Evolutionary conservation across 2,888 invertebrate genomes (phyloP).

Genomic region (Nebria salina): DNA sequence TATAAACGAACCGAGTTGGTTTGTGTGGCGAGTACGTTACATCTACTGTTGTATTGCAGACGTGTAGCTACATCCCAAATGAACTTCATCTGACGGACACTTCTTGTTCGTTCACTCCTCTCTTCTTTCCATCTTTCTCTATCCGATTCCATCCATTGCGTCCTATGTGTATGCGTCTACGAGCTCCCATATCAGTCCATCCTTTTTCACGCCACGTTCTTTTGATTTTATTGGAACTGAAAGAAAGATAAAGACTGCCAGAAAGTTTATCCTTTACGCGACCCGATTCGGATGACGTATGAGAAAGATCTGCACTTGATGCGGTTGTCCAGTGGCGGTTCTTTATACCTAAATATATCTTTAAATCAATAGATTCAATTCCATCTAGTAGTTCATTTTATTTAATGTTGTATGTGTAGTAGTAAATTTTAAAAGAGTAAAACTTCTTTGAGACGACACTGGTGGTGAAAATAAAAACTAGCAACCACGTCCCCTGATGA

Average conservation of each 20-base stretch:
- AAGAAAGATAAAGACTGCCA: constrained; percentile 45
- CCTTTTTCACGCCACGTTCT: constrained; percentile 22
- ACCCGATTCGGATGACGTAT: constrained; percentile 44
- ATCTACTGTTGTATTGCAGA: constrained; percentile 16
- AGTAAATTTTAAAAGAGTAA: background rate
- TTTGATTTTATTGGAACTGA: constrained; percentile 46
- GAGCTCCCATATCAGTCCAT: background rate
- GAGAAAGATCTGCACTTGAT: constrained; percentile 45
- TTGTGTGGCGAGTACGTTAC: background rate
- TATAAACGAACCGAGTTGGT: background rate
- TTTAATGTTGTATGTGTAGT: no score
- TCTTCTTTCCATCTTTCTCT: background rate
- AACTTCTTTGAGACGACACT: background rate
- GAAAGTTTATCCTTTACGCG: constrained; percentile 44
- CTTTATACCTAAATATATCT: constrained; percentile 3
- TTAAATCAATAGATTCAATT: background rate
- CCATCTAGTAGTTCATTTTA: no score
- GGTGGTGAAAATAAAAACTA: background rate
- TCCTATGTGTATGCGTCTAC: no score
- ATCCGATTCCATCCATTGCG: constrained; percentile 27
- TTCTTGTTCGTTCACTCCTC: constrained; percentile 23
- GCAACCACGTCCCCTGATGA: constrained; percentile 34
- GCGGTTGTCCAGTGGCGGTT: constrained; percentile 32
- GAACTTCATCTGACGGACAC: constrained; percentile 37
- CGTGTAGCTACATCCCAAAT: constrained; percentile 44